phyloP scores from a whole-genome alignment of 2,888 invertebrate genomes.

The Terebella lapidaria region DNA sequence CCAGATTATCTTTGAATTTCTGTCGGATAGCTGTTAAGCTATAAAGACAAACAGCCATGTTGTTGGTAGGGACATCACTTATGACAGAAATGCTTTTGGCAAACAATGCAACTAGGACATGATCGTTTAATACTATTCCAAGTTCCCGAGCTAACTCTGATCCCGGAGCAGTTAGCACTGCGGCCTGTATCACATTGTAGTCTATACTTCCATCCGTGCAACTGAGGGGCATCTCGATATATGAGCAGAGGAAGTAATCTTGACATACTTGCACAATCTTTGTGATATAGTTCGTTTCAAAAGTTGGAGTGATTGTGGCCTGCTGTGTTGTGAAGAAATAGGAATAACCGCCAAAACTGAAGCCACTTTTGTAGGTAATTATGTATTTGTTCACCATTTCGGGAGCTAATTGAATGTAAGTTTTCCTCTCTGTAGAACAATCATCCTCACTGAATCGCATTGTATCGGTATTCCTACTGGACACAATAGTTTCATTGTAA shows the following conservation, averaged over 20 bases:
- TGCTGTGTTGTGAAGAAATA: slow-evolving; percentile 31
- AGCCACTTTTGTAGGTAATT: slow-evolving; percentile 40
- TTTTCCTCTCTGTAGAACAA: not conserved
- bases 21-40: not conserved
- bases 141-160: not conserved
- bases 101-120: not conserved
- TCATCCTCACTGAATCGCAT: not conserved
- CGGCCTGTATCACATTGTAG: slow-evolving; percentile 49
- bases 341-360: slow-evolving; percentile 37
- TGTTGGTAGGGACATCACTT: not conserved
- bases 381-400: not conserved
- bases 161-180: not conserved
- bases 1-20: not conserved
- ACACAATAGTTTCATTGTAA: not conserved
- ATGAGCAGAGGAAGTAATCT: slow-evolving; percentile 90
- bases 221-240: slow-evolving; percentile 93
- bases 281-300: slow-evolving; percentile 66
- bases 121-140: not conserved
- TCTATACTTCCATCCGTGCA: slow-evolving; percentile 71
- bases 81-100: not conserved
- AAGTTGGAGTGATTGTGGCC: slow-evolving; percentile 8
- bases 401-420: not conserved
- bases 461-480: not conserved
- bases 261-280: slow-evolving; percentile 92
- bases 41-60: not conserved